These are phyloP conservation scores for Doryteuthis pealeii DNA, from an alignment of 1,140 invertebrate genomes.

Conservation along the genomic window DNA sequence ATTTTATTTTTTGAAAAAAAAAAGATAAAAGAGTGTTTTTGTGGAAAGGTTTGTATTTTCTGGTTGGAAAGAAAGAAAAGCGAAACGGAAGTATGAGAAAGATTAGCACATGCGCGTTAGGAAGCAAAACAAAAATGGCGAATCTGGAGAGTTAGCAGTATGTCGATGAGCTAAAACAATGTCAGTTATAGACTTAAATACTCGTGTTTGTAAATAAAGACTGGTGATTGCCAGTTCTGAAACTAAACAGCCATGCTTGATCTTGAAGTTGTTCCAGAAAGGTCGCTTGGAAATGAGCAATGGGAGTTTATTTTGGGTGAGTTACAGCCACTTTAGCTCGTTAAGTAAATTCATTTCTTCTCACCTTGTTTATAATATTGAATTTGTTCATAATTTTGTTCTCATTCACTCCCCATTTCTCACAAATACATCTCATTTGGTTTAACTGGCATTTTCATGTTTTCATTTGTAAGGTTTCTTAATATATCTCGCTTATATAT, in stretches of 20 bases:
- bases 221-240: neutral
- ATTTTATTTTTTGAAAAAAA: too few species aligned
- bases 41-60: too few species aligned
- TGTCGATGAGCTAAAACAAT: constrained; percentile 4
- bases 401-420: too few species aligned
- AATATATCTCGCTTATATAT: too few species aligned
- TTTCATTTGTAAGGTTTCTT: too few species aligned
- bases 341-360: neutral
- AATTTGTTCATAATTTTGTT: too few species aligned
- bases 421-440: too few species aligned
- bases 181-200: neutral
- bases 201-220: constrained; percentile 2
- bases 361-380: too few species aligned
- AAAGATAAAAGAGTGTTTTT: too few species aligned
- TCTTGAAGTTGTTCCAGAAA: constrained; percentile 91
- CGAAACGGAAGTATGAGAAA: constrained; percentile 20
- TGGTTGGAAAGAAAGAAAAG: constrained; percentile 11
- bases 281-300: constrained; percentile 91
- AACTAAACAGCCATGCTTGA: constrained; percentile 75
- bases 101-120: constrained; percentile 12
- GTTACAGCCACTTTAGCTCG: constrained; percentile 45
- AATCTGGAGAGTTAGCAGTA: constrained; percentile 1
- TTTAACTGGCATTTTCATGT: too few species aligned
- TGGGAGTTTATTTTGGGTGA: constrained; percentile 97
- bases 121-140: constrained; percentile 41